Base-by-base conservation (phyloP, 2,888 invertebrate species). In the Brassicogethes aeneus region DNA sequence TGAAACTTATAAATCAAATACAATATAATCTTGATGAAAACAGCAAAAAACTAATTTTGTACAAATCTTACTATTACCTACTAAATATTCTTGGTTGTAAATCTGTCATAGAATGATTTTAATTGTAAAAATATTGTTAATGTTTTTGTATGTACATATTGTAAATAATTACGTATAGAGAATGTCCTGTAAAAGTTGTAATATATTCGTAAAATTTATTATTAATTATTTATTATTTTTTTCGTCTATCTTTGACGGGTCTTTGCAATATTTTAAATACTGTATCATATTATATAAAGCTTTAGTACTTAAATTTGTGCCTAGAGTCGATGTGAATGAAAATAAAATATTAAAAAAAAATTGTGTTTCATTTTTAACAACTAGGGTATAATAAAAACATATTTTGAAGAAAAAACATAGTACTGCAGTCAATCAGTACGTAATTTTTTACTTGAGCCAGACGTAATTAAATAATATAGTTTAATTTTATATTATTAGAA, bases 261-360 rank as follows among this genome's bases (percentile, higher is more conserved):
- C 57, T 52, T 58, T 65, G 65, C 65, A 65, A 65, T 65, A 65
- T 65, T 59, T 61, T 58, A 59, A 43, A 54, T 57, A 48, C 41
- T 52, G 57, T 59, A 55, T 50, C 52, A 53, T 55, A n/a, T n/a
- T n/a, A 53, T 51, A 51, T 48, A 50, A 53, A 51, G 57, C 62
- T 61, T 62, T 53, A 59, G 60, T 57, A 56, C 55, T 57, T 57
- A 56, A 55, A 52, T 44, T 53, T 56, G 55, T 58, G 54, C 51
- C 53, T 60, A 61, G 57, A 52, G 55, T 63, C 58, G 52, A 57
- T 64, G 62, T 64, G 59, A 57, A 60, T 56, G 54, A 57, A 57
- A 54, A 53, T 48, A 48, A 49, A 50, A 48, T 42, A 43, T 30
- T n/a, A 30, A 34, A 40, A 34, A 37, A 32, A 10, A 7, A 23